Conservation (phyloP, 1,140 invertebrate genomes). For the Metopolophium dirhodum region DNA sequence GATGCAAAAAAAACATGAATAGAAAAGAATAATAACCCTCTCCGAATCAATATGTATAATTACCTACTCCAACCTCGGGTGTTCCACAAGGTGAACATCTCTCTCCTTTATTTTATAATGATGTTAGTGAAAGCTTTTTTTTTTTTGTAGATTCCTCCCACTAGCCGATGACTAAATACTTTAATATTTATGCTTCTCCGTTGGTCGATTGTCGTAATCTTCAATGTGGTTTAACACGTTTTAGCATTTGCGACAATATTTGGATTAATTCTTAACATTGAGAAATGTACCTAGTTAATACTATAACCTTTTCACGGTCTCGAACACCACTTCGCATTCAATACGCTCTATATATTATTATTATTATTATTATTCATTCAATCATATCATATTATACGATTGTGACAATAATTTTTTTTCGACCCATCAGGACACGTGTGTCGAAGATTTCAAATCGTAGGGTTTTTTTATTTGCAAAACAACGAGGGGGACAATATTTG, state of each 20-base stretch:
- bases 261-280: background rate
- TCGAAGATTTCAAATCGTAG: background rate
- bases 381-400: background rate
- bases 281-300: background rate
- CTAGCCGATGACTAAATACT: background rate
- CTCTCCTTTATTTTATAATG: background rate
- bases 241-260: background rate
- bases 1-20: background rate
- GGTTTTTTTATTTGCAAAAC: background rate
- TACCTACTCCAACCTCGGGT: background rate
- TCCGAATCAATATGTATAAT: background rate
- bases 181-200: background rate
- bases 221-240: background rate
- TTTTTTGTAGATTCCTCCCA: background rate
- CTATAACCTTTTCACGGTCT: background rate
- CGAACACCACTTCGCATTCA: background rate
- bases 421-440: background rate
- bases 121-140: slow-evolving; percentile 4
- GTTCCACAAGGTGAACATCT: background rate
- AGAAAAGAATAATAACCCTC: background rate
- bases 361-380: background rate
- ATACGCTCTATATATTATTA: background rate
- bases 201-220: slow-evolving; percentile 7
- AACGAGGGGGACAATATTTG: background rate
- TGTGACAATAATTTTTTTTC: background rate